Evolutionary conservation across 2,113 vertebrate genomes (phyloP).

Genomic region (Edolisoma coerulescens): DNA sequence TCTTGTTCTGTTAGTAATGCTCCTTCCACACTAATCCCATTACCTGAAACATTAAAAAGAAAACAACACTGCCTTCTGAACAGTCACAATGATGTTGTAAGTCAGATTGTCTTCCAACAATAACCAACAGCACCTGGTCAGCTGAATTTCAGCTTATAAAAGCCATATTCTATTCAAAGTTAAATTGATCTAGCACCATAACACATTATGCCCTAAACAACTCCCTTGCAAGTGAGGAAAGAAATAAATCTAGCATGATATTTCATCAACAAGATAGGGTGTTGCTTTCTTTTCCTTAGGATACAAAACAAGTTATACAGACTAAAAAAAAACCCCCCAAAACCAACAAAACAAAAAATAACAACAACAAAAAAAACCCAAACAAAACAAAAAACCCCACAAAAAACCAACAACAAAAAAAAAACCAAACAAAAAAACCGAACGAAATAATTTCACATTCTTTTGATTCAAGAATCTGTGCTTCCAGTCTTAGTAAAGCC

Average conservation of each 20-base stretch:
- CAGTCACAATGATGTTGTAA: background rate
- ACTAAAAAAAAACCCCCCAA: background rate
- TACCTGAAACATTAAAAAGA: slow-evolving; percentile 76
- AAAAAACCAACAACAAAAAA: background rate
- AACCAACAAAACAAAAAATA: too few relatives aligned
- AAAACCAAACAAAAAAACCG: background rate
- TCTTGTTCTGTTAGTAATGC: slow-evolving; percentile 89
- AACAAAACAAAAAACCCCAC: background rate
- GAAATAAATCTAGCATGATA: background rate
- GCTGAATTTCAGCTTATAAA: background rate
- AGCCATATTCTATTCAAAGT: background rate
- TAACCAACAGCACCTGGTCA: background rate
- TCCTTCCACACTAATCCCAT: slow-evolving; percentile 87
- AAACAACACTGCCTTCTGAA: background rate
- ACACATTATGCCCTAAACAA: background rate
- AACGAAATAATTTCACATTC: background rate
- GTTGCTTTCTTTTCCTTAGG: background rate
- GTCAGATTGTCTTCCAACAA: background rate
- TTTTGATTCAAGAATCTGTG: background rate
- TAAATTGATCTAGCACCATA: background rate
- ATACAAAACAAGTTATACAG: background rate
- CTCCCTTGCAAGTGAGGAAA: background rate
- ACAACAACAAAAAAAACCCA: too few relatives aligned
- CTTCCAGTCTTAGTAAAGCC: background rate
- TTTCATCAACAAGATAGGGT: background rate